Base-by-base conservation (phyloP, 64 coral and sea anemone species). In the Astreopora myriophthalma region DNA sequence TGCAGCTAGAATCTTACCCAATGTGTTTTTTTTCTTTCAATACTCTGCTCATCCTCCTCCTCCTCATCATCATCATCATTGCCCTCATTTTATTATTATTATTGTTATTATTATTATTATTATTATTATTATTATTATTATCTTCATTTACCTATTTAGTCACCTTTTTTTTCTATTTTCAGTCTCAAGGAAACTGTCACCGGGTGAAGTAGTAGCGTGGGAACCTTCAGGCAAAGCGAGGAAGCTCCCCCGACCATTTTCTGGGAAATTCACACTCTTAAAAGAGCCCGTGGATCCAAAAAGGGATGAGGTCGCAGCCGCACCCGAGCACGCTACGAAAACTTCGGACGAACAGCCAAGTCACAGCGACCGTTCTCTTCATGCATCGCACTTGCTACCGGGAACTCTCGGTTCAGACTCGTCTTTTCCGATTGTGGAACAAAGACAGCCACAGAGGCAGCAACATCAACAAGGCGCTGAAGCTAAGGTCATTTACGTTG, bases 301-400 rank as follows among this genome's bases (percentile, higher is more conserved):
- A 10, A 57, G 52, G 44, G 16, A 24, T 20, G 25, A 78, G 6
- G 19, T 32, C 66, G 24, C 23, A 48, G 20, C 27, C 27, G 48
- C 39, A 28, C 9, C 36, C 55, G 52, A 48, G 14, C 61, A 34
- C 24, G 23, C 40, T n/a, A 49, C n/a, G 67, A 76, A 11, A 10
- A 65, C 13, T 69, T 44, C 30, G 37, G 73, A 93, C 39, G 58
- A n/a, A 69, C 28, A 55, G 26, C 83, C 16, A 39, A 87, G 73
- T 44, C 83, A 62, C 28, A 34, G 69, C n/a, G 86, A 86, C 64
- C 91, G 91, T 30, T 93, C 91, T 51, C 91, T 93, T 87, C 91
- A 93, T 34, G 71, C 74, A 19, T 93, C 91, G 40, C 83, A 93
- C 77, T 87, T 93, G 58, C 66, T 79, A 3, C 86, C 91, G 8